phyloP scores from a whole-genome alignment of 1,140 invertebrate species.

The Rhyzopertha dominica region DNA sequence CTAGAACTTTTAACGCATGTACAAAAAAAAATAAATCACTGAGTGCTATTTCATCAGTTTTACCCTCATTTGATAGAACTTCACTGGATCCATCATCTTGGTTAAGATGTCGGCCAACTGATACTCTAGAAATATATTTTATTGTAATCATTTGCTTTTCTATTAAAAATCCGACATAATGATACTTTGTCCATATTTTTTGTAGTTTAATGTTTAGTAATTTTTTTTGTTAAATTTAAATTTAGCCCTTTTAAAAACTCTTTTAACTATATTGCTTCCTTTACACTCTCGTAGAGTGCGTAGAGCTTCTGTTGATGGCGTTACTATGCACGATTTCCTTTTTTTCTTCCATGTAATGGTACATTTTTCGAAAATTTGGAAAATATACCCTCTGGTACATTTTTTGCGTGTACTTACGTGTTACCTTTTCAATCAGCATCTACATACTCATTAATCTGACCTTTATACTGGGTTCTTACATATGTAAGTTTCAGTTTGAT shows the following conservation, averaged over 20 bases:
- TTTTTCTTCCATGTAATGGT: slow-evolving; percentile 33
- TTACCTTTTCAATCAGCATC: slow-evolving; percentile 21
- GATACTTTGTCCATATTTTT: slow-evolving; percentile 34
- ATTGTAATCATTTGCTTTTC: slow-evolving; percentile 20
- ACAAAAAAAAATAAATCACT: no score
- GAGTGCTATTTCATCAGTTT: no score
- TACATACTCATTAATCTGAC: slow-evolving; percentile 21
- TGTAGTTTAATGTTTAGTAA: slow-evolving; percentile 18
- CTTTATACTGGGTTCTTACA: slow-evolving; percentile 18
- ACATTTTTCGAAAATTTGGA: slow-evolving; percentile 22
- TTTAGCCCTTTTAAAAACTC: slow-evolving; percentile 5
- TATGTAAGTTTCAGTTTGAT: slow-evolving; percentile 17
- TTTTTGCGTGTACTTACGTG: slow-evolving; percentile 15
- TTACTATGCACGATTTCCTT: slow-evolving; percentile 35
- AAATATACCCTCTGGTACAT: slow-evolving; percentile 25
- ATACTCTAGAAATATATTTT: slow-evolving; percentile 26
- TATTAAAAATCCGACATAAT: slow-evolving; percentile 25
- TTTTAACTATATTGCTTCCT: slow-evolving; percentile 33
- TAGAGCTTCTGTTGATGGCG: slow-evolving; percentile 40
- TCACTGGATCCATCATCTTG: no score
- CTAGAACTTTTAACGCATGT: no score
- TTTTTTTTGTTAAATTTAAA: slow-evolving; percentile 7
- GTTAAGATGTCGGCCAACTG: slow-evolving; percentile 33
- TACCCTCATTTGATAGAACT: no score
- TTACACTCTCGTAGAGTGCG: slow-evolving; percentile 34